Evolutionary conservation across 2,113 vertebrate species (phyloP).

Genomic region (Chaetura pelagica): DNA sequence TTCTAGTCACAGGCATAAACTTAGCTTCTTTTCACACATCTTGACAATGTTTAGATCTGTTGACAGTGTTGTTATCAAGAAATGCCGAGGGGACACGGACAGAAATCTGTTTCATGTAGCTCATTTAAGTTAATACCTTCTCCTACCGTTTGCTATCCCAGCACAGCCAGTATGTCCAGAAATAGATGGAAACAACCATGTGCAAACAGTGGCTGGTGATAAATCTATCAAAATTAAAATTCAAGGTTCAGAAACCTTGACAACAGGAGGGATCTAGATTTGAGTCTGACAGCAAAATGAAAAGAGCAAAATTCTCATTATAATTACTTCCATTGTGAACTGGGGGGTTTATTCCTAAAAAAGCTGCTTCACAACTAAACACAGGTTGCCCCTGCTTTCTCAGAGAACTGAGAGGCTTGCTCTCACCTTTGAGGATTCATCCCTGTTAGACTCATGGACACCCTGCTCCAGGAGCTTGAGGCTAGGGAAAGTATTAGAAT

Average conservation of each 20-base stretch:
- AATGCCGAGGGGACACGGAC: slow-evolving; percentile 60
- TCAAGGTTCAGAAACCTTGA: slow-evolving; percentile 39
- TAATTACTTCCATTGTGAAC: background rate
- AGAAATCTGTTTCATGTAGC: slow-evolving; percentile 71
- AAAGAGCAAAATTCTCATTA: slow-evolving; percentile 52
- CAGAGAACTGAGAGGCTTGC: fast-evolving
- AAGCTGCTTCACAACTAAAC: background rate
- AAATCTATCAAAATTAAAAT: slow-evolving; percentile 58
- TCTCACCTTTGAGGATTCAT: background rate
- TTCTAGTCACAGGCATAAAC: slow-evolving; percentile 63
- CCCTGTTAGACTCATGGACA: fast-evolving
- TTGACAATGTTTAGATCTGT: slow-evolving; percentile 70
- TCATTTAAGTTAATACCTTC: slow-evolving; percentile 66
- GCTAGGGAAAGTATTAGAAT: background rate
- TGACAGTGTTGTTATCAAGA: slow-evolving; percentile 71
- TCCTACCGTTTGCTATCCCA: slow-evolving; percentile 36
- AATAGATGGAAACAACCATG: slow-evolving; percentile 56
- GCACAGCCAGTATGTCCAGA: slow-evolving; percentile 52
- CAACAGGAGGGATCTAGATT: slow-evolving; percentile 31
- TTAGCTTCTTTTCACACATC: slow-evolving; percentile 68
- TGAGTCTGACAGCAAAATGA: slow-evolving; percentile 39
- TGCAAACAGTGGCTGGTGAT: slow-evolving; percentile 44
- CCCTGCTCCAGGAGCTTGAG: background rate
- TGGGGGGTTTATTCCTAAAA: background rate
- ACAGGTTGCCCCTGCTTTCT: background rate